Base-by-base conservation (phyloP, 2,797 vertebrate genomes). In the Babyrousa celebensis region DNA sequence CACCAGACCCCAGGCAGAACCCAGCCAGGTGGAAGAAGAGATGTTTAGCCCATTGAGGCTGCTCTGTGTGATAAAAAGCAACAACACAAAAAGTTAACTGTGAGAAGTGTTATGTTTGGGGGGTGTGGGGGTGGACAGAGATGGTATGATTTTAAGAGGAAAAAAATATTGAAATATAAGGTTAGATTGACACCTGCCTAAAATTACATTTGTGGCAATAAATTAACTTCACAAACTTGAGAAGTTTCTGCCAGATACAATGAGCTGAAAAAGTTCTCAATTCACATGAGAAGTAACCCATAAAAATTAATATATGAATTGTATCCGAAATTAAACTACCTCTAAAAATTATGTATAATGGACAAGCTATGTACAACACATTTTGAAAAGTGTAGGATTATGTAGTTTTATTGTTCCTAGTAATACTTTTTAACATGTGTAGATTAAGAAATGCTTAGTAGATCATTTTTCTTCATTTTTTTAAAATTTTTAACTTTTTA, bases 121-220 rank as follows among this genome's bases (percentile, higher is more conserved):
- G 20, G 54, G 12, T 21, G 9, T 11, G 3, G 1, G 16, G 5
- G 16, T 21, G n/a, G 12, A 58, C 54, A 58, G 21, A 65, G 58
- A 70, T 29, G 65, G 1, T 48, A 56, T 56, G 5, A 85, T 63
- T 83, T 95, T 70, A 86, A 23, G 7, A 25, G n/a, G n/a, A 68
- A 92, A 72, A 78, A 78, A 36, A 65, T 27, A 78, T 3, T 40
- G 67, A 80, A 27, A 89, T 60, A 84, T 52, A 85, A 95, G 23
- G 71, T 75, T 75, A 92, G 48, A 18, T 2, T 77, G 71, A 89
- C 23, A 86, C 12, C 60, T 85, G 60, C 29, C 89, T 96, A 94
- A 97, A 94, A 85, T 75, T 89, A 60, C 29, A 91, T 79, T 83
- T 96, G 29, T 91, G 40, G 21, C n/a, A 85, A 91, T 80, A 67